These are phyloP conservation scores for Acromyrmex charruanus DNA, from an alignment of 1,140 invertebrate genomes.

Conservation along the genomic window DNA sequence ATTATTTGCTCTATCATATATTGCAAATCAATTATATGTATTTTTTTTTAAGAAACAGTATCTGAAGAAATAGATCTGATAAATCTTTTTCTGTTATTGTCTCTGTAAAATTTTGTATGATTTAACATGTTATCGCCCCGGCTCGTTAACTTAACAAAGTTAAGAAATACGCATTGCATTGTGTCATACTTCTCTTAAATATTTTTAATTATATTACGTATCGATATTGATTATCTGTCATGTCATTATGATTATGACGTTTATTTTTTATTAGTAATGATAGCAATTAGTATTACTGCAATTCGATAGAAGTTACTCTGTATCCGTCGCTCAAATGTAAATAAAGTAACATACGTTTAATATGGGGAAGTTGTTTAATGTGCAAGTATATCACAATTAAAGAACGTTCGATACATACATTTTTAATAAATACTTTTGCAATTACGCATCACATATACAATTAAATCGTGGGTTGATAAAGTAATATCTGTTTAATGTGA, in stretches of 20 bases:
- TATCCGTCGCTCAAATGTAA: constrained; percentile 81
- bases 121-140: constrained; percentile 30
- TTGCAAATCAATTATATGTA: not conserved
- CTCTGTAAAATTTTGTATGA: not conserved
- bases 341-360: constrained; percentile 80
- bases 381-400: constrained; percentile 46
- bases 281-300: constrained; percentile 72
- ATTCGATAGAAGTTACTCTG: constrained; percentile 76
- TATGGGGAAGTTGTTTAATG: constrained; percentile 71
- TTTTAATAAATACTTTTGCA: constrained; percentile 28
- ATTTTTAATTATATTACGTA: constrained; percentile 41
- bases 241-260: constrained; percentile 55
- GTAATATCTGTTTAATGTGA: constrained; percentile 40
- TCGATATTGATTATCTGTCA: constrained; percentile 43
- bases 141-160: constrained; percentile 28
- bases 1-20: constrained; percentile 17
- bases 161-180: constrained; percentile 51
- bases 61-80: constrained; percentile 1
- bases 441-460: constrained; percentile 17
- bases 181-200: constrained; percentile 54
- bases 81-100: not conserved
- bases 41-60: not conserved
- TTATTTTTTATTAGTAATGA: constrained; percentile 71
- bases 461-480: constrained; percentile 13
- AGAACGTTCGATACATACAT: constrained; percentile 19